A percentile compares a stretch with the other conserved stretches of the same genome.
These are phyloP conservation scores for Platycheirus rosarum DNA, from an alignment of 2,888 invertebrate genomes.

Conservation along the genomic window DNA sequence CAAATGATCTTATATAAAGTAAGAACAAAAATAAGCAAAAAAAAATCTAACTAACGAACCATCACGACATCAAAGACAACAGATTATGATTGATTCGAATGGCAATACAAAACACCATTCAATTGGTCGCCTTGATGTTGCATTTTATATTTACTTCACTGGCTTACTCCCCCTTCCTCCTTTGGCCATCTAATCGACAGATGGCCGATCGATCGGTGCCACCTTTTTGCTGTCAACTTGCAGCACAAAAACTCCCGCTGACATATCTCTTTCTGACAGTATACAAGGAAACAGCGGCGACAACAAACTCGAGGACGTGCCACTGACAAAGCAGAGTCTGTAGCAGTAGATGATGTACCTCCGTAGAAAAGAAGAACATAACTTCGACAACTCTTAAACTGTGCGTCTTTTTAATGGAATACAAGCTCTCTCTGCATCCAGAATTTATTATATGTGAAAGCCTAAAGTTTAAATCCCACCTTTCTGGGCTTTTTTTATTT, in stretches of 20 bases:
- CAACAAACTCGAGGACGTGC: constrained; percentile 68
- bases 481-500: not conserved
- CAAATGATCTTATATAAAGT: constrained; percentile 69
- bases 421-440: not conserved
- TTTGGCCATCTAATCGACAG: constrained; percentile 42
- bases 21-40: constrained; percentile 20
- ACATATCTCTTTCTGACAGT: constrained; percentile 64
- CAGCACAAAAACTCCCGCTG: constrained; percentile 68
- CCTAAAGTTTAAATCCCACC: too few species aligned
- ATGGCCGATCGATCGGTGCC: constrained; percentile 69
- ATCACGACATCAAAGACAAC: constrained; percentile 72
- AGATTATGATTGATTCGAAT: constrained; percentile 74
- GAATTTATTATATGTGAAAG: too few species aligned
- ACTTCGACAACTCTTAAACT: constrained; percentile 19
- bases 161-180: not conserved
- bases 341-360: not conserved
- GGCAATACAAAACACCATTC: constrained; percentile 61
- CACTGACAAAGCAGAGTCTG: constrained; percentile 28
- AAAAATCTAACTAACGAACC: constrained; percentile 39
- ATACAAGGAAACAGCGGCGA: constrained; percentile 66
- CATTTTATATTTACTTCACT: constrained; percentile 50
- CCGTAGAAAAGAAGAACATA: constrained; percentile 23
- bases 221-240: constrained; percentile 72
- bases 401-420: constrained; percentile 18
- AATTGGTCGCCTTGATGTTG: constrained; percentile 58